These are phyloP conservation scores for Prinia subflava DNA, from an alignment of 2,113 vertebrate genomes.

Conservation along the genomic window DNA sequence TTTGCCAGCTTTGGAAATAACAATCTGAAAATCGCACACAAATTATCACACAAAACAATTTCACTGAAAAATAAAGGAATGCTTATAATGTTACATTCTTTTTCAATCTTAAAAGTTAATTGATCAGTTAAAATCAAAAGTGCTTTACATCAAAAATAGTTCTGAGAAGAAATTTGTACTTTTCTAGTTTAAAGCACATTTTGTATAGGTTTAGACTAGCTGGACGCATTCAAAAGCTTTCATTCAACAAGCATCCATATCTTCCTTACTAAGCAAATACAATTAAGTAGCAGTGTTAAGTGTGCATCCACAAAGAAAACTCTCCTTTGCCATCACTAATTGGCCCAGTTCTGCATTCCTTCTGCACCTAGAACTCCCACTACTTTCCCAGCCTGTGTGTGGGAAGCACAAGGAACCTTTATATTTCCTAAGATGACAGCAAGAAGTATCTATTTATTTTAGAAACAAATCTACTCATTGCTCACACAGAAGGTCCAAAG, in stretches of 20 bases:
- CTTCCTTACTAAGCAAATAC: neutral
- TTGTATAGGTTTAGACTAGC: neutral
- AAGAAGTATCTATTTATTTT: neutral
- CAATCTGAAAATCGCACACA: neutral
- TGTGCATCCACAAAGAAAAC: neutral
- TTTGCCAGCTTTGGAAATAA: neutral
- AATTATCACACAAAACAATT: neutral
- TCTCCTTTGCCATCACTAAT: neutral
- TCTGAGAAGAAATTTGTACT: neutral
- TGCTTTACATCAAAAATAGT: neutral
- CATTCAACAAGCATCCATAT: neutral
- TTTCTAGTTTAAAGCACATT: neutral
- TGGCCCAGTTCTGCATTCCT: neutral
- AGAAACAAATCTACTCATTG: neutral
- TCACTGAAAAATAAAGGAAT: neutral
- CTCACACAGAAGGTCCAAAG: neutral
- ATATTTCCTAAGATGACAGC: neutral
- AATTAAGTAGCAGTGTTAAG: neutral
- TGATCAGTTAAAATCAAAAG: neutral
- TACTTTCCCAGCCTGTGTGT: neutral
- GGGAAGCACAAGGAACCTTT: constrained; percentile 27
- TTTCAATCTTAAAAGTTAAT: neutral
- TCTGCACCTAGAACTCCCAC: neutral
- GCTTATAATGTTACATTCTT: neutral
- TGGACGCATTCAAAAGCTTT: neutral